phyloP scores from a whole-genome alignment of 2,797 vertebrate species.

The Acridotheres tristis region DNA sequence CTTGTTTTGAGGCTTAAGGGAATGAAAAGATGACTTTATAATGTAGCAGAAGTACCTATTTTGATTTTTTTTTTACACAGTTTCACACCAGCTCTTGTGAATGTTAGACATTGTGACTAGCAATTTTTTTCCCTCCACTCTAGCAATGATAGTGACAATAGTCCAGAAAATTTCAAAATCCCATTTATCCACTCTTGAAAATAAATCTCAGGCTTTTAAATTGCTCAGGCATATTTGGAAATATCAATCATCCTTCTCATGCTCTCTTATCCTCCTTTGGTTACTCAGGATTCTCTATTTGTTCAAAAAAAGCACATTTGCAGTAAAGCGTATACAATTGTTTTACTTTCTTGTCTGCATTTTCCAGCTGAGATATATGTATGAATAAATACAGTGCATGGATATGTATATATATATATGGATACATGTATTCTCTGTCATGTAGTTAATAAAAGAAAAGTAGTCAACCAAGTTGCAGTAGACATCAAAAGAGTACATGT shows the following conservation, averaged over 20 bases:
- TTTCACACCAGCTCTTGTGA: neutral
- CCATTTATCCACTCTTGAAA: neutral
- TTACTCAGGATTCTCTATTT: neutral
- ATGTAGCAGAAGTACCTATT: neutral
- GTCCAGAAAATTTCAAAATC: neutral
- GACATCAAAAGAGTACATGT: neutral
- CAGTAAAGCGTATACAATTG: neutral
- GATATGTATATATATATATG: too few relatives aligned
- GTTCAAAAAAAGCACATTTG: rapidly evolving
- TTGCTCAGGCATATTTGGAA: neutral
- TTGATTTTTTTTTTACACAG: neutral
- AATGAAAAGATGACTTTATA: neutral
- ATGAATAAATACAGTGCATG: neutral
- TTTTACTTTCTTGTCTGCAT: neutral
- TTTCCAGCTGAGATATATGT: neutral
- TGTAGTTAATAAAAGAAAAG: neutral
- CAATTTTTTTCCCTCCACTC: neutral
- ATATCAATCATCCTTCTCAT: neutral
- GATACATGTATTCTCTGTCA: neutral
- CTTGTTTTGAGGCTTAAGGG: neutral
- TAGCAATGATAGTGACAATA: neutral
- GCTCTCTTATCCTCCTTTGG: neutral
- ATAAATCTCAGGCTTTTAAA: neutral
- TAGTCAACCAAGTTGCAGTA: neutral
- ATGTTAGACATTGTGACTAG: neutral